Percentiles rank a stretch among this genome's conserved stretches.
These are phyloP conservation scores for Pogonomyrmex barbatus DNA, from an alignment of 1,140 invertebrate species.

Conservation along the genomic window DNA sequence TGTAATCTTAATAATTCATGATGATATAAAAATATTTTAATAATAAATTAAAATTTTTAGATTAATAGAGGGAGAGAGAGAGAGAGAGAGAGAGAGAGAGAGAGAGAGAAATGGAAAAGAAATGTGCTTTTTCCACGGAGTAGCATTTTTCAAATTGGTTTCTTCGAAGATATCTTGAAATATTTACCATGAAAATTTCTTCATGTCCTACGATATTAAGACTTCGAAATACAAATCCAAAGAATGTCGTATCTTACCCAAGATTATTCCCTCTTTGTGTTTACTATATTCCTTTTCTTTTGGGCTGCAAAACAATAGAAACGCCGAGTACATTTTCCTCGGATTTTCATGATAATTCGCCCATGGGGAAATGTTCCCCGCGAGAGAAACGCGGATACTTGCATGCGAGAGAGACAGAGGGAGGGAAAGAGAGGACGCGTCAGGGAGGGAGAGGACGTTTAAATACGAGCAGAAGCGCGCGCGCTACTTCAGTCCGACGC, in stretches of 20 bases:
- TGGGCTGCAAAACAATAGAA: background rate
- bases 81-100: background rate
- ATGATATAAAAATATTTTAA: background rate
- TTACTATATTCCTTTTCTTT: background rate
- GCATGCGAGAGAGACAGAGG: constrained; percentile 62
- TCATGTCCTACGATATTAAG: background rate
- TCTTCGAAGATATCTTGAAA: background rate
- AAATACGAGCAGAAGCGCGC: constrained; percentile 84
- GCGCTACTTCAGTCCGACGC: constrained; percentile 85
- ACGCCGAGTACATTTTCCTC: background rate
- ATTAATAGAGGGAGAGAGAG: background rate
- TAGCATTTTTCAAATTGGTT: background rate
- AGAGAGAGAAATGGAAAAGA: background rate
- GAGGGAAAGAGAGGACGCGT: constrained; percentile 49
- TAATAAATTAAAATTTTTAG: background rate
- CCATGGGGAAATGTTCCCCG: constrained; percentile 9
- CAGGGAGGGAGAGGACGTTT: constrained; percentile 80
- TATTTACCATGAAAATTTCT: background rate
- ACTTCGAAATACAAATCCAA: background rate
- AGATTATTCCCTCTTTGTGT: background rate
- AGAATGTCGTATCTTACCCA: background rate
- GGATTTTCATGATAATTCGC: constrained; percentile 7
- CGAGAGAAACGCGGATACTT: constrained; percentile 23
- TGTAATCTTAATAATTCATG: background rate
- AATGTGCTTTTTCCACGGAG: background rate